Conservation (phyloP, 2,888 invertebrate genomes). For the Uloborus plumipes region DNA sequence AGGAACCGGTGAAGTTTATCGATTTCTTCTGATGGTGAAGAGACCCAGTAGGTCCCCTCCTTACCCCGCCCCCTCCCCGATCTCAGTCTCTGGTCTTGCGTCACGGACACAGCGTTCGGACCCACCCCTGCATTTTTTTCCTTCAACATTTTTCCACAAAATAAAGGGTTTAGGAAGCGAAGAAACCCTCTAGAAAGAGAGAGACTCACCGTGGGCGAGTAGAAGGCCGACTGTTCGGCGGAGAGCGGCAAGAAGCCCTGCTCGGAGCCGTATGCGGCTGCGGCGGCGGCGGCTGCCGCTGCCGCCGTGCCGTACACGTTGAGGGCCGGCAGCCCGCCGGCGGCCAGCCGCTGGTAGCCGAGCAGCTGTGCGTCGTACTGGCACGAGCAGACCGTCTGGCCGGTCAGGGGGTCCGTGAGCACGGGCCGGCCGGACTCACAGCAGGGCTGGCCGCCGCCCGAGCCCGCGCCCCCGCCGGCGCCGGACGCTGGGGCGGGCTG, state of each 20-base stretch:
- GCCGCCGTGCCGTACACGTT: conserved; percentile 66
- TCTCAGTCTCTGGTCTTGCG: too few species aligned
- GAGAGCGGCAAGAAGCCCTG: conserved; percentile 71
- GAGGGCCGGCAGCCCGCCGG: conserved; percentile 65
- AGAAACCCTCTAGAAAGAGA: not conserved
- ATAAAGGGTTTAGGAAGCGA: too few species aligned
- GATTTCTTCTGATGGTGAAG: too few species aligned
- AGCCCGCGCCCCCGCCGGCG: conserved; percentile 27
- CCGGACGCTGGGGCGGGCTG: conserved; percentile 40
- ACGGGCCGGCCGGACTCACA: conserved; percentile 93
- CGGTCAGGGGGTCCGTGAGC: conserved; percentile 88
- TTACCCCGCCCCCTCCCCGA: too few species aligned
- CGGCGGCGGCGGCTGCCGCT: conserved; percentile 73
- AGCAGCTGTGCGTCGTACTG: conserved; percentile 91
- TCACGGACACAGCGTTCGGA: too few species aligned
- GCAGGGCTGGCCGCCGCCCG: conserved; percentile 74
- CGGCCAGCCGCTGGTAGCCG: conserved; percentile 67
- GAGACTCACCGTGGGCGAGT: conserved; percentile 72
- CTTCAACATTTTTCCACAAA: too few species aligned
- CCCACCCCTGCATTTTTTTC: too few species aligned
- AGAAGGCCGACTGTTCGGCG: conserved; percentile 72
- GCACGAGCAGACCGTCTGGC: conserved; percentile 93
- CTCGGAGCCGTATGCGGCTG: conserved; percentile 85
- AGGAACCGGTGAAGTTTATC: too few species aligned
- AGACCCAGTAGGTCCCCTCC: too few species aligned